Base-by-base conservation (phyloP, 2,888 invertebrate genomes). In the Zygothrica quintamaculata region DNA sequence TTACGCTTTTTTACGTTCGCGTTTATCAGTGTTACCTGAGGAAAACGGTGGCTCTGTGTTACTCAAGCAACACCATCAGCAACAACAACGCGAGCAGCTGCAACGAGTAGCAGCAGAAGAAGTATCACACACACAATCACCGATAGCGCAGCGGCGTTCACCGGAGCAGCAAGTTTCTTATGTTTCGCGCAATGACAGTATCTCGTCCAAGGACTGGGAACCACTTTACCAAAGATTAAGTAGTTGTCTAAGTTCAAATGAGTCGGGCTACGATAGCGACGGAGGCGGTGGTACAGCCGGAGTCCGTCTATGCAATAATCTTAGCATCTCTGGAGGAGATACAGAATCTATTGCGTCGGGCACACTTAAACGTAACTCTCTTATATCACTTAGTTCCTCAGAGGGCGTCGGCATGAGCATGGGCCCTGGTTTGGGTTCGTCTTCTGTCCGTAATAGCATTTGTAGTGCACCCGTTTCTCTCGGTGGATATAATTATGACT, bases 241-340 rank as follows among this genome's bases (percentile, higher is more conserved):
- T 89, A 95, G 94, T 91, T 95, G 95, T 90, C 93, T 95, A 46
- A 95, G 95, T 90, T 96, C 95, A 40, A 96, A 95, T 90, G 96
- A 96, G 91, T 96, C 95, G 44, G 96, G 96, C 36, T 96, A 96
- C 89, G 96, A 96, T 88, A 95, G 95, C 90, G 96, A 96, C 88
- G 95, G 96, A 84, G 94, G 95, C 48, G 93, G 92, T 74, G 93
- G 93, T 5, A 25, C 46, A 9, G 56, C 39, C 81, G 92, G 92
- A 81, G 67, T 56, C 48, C 76, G 76, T 13, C 46, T 77, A 34
- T 74, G 88, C 76, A 89, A 89, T 89, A 88, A 87, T 87, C 90
- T 88, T 74, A 88, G 89, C 87, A 85, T 89, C 90, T 89, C 90
- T 58, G 80, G 81, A 50, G 90, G 90, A 89, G 89, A 89, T 82